These are phyloP conservation scores for Oxystoma pomonae DNA, from an alignment of 2,888 invertebrate species.

Conservation along the genomic window DNA sequence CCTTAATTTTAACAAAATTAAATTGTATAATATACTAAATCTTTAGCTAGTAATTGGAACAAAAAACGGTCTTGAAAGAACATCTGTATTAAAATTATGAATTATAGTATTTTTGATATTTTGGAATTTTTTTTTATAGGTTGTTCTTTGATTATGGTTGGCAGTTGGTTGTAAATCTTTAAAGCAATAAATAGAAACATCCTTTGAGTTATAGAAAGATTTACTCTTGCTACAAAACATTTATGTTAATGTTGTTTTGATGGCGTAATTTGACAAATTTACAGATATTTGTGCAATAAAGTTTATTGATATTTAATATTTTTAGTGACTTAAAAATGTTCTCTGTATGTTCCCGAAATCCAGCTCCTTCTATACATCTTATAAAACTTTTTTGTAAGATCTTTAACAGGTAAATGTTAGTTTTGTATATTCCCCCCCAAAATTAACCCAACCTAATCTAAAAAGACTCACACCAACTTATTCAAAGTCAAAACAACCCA, in stretches of 20 bases:
- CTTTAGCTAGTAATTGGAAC: neutral
- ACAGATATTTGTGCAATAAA: neutral
- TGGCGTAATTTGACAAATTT: neutral
- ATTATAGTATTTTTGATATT: neutral
- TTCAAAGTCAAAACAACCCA: too few relatives aligned
- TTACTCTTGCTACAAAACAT: neutral
- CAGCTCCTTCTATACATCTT: neutral
- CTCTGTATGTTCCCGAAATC: neutral
- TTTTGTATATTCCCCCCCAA: neutral
- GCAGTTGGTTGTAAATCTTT: neutral
- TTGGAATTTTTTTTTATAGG: neutral
- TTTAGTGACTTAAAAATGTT: neutral
- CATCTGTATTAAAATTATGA: neutral
- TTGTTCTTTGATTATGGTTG: neutral
- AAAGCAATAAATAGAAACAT: neutral
- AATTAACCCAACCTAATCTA: too few relatives aligned
- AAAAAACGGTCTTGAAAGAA: neutral
- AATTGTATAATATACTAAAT: too few relatives aligned
- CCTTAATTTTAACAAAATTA: too few relatives aligned
- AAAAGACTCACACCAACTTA: too few relatives aligned
- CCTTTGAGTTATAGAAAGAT: neutral
- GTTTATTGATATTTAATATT: neutral
- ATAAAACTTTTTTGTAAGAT: neutral
- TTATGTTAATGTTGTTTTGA: neutral
- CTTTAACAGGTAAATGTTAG: neutral